Evolutionary conservation across 2,113 vertebrate genomes (phyloP).

Genomic region (Montifringilla adamsi): DNA sequence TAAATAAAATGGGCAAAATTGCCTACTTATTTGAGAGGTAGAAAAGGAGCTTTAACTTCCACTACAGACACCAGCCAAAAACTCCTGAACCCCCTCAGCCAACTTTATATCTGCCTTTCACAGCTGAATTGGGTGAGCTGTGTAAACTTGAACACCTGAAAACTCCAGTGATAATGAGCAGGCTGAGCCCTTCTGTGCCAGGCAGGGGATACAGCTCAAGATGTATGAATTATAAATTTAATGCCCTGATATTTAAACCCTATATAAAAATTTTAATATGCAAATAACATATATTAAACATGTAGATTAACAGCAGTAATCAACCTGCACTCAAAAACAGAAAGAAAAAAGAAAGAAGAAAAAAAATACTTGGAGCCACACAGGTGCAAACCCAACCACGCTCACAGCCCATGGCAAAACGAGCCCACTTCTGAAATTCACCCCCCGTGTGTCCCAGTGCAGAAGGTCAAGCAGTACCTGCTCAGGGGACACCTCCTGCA

Average conservation of each 20-base stretch:
- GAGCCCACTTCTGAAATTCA: not conserved
- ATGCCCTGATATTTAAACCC: not conserved
- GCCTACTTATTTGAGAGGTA: not conserved
- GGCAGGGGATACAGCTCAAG: not conserved
- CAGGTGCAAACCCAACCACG: not conserved
- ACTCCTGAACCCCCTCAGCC: accelerated
- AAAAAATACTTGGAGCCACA: accelerated
- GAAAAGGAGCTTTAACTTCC: not conserved
- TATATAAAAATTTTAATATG: not conserved
- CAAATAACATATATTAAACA: too few relatives aligned
- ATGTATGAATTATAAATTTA: not conserved
- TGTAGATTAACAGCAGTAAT: not conserved
- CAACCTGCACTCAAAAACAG: too few relatives aligned
- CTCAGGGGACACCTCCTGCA: not conserved
- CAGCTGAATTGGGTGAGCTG: not conserved
- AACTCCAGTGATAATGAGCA: not conserved
- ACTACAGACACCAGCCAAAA: not conserved
- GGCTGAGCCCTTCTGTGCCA: not conserved
- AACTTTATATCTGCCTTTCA: not conserved
- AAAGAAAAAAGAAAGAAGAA: not conserved
- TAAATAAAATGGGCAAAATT: not conserved
- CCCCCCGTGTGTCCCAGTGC: not conserved
- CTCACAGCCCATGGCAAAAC: accelerated
- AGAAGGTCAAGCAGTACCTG: not conserved
- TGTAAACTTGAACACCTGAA: not conserved